Evolutionary conservation across 2,113 vertebrate species (phyloP).

Genomic region (Gymnocephalus cernua): DNA sequence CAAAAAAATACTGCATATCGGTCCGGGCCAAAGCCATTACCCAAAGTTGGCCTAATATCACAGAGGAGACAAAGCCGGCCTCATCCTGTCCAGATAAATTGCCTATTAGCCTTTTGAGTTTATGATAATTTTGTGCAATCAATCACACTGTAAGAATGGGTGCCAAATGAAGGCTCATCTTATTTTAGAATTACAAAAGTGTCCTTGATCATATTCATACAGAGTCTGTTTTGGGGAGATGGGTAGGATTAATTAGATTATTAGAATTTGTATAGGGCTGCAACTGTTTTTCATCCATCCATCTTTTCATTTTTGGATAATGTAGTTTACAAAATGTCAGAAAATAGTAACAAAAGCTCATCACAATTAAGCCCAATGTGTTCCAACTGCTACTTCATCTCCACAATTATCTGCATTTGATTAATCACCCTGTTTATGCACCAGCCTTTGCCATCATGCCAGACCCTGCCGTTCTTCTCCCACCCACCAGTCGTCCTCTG

Average conservation of each 20-base stretch:
- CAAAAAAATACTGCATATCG: conserved; percentile 22
- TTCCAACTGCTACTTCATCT: background rate
- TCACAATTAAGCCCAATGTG: background rate
- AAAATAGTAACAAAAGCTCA: background rate
- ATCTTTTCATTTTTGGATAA: background rate
- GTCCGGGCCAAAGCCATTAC: conserved; percentile 32
- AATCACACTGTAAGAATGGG: conserved; percentile 51
- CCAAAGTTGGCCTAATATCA: conserved; percentile 21
- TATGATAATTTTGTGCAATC: conserved; percentile 57
- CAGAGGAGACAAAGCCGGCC: conserved; percentile 36
- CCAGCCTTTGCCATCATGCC: background rate
- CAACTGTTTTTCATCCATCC: conserved; percentile 2
- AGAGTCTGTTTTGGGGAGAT: background rate
- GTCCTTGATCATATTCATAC: background rate
- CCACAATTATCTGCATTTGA: background rate
- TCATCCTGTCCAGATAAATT: conserved; percentile 56
- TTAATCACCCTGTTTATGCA: background rate
- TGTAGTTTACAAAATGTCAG: background rate
- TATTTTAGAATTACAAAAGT: conserved; percentile 42
- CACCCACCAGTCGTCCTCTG: background rate
- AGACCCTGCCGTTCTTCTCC: background rate
- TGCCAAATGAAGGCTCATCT: conserved; percentile 44
- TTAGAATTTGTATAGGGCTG: background rate
- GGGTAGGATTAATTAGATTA: background rate
- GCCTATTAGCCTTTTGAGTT: conserved; percentile 55